Base-by-base conservation (phyloP, 2,113 vertebrate genomes). In the Chaetops frenatus region DNA sequence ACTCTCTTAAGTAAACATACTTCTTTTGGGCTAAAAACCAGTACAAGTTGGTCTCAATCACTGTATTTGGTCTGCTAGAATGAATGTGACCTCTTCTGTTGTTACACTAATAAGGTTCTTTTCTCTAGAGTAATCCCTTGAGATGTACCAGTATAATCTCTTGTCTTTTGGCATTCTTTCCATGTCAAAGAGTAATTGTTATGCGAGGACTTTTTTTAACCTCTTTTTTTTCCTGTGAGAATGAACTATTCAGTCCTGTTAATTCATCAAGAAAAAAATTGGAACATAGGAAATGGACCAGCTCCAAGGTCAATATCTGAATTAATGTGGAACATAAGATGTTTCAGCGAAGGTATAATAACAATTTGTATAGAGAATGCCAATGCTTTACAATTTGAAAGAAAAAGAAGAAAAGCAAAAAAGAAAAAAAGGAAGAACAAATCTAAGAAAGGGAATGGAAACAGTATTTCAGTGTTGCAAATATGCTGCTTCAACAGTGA, bases 401-500 rank as follows among this genome's bases (percentile, higher is more conserved):
- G 6, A 8, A 21, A 56, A 57, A 38, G 5, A 28, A 29, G 10
- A 27, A 36, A 12, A n/a, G 9, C 1, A 16, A 25, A 12, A 5
- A 14, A 2, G 1, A 7, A 21, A 12, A 21, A 20, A 56, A n/a
- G 2, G 16, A 21, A 66, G 2, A 60, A 64, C 1, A 3, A 33
- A 57, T 61, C 7, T 15, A 86, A 76, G 57, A 91, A 48, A 83
- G 17, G 15, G 12, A 84, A 88, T 31, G 11, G 28, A 71, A 90
- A 29, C 12, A 24, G 4, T 9, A 25, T 47, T 81, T 84, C 11
- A 20, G 33, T 21, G 12, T 53, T 86, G 44, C 2, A 72, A 56
- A 64, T 44, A 5, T 56, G 6, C 24, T 79, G 18, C 10, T 85
- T 93, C 48, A 60, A 38, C 21, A 79, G 51, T 5, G 19, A 22